phyloP scores from a whole-genome alignment of 2,113 vertebrate genomes.

The Megaceryle torquata region DNA sequence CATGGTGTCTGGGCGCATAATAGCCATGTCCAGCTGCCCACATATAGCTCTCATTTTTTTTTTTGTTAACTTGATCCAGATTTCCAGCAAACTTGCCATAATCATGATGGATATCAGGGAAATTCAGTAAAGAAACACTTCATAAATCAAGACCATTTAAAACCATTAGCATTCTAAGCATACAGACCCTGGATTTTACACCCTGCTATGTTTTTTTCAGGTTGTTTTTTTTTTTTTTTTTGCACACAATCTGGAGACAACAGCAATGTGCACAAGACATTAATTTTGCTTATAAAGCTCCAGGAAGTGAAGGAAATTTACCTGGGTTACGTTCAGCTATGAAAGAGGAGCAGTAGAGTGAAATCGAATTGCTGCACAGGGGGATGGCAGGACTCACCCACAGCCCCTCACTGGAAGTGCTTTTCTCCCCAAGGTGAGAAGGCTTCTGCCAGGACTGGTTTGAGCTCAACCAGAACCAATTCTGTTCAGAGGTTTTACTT shows the following conservation, averaged over 20 bases:
- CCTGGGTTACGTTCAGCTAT: background rate
- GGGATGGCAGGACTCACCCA: background rate
- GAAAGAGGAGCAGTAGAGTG: background rate
- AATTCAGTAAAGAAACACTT: background rate
- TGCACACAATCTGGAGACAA: background rate
- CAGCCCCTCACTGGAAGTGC: background rate
- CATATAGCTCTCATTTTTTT: background rate
- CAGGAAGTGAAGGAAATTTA: background rate
- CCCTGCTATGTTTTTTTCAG: background rate
- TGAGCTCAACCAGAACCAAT: no score
- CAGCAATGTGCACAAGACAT: background rate
- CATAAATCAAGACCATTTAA: background rate
- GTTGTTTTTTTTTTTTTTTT: no score
- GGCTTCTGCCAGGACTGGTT: no score
- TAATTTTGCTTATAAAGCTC: background rate
- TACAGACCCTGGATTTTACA: background rate
- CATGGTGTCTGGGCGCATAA: accelerated
- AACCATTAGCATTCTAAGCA: background rate
- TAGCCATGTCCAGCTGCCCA: background rate
- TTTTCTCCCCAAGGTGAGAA: background rate
- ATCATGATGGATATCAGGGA: background rate
- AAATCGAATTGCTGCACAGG: background rate
- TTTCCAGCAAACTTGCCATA: background rate
- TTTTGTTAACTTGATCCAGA: background rate
- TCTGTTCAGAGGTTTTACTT: no score